A percentile compares a stretch with the other conserved stretches of the same genome.
phyloP scores from a whole-genome alignment of 2,113 vertebrate species.

The Choloepus hoffmanni region DNA sequence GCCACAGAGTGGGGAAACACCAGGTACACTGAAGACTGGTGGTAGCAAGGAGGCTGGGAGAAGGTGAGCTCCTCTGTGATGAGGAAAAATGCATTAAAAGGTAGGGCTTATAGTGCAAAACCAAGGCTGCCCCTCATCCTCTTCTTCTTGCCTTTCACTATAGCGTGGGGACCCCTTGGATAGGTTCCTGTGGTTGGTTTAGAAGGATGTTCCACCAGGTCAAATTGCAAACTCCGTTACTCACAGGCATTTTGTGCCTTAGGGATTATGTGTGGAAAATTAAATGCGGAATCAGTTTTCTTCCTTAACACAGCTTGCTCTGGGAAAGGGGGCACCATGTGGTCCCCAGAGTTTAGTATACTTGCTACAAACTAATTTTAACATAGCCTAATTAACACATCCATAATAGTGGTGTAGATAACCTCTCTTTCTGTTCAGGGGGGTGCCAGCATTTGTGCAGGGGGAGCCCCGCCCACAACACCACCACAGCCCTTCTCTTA shows the following conservation, averaged over 20 bases:
- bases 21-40: accelerated
- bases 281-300: not conserved
- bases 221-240: not conserved
- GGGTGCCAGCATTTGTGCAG: not conserved
- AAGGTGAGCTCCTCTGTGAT: not conserved
- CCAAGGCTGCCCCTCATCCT: not conserved
- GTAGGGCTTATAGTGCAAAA: too few relatives aligned
- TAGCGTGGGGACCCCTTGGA: not conserved
- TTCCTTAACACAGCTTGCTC: not conserved
- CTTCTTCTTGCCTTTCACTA: not conserved
- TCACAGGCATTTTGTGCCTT: not conserved
- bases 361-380: not conserved
- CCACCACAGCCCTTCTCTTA: not conserved
- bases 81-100: not conserved
- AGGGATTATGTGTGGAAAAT: not conserved
- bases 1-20: not conserved
- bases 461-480: too few relatives aligned
- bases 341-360: not conserved
- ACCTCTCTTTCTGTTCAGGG: not conserved
- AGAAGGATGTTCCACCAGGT: not conserved
- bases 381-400: not conserved
- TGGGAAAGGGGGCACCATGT: not conserved
- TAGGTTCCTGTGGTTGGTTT: not conserved
- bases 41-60: not conserved
- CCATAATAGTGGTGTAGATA: not conserved